Conservation (phyloP, 2,888 invertebrate species). For the Atethmia centrago region DNA sequence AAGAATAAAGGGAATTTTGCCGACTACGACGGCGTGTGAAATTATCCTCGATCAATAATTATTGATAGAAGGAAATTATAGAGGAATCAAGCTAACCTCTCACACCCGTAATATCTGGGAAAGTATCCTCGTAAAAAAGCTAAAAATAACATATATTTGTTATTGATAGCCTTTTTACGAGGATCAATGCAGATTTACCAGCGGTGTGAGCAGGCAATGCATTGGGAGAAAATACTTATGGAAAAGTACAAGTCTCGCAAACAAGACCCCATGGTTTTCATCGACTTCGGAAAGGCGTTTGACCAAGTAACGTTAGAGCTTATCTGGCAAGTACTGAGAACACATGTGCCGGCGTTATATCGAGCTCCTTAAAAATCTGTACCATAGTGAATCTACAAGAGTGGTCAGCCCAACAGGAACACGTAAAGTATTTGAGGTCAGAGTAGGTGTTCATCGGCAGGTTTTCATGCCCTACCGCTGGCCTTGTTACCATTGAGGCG, state of each 20-base stretch:
- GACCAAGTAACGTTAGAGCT: background rate
- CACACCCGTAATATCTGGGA: background rate
- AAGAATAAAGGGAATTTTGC: background rate
- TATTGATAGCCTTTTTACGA: no score
- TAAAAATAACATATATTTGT: background rate
- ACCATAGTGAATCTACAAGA: background rate
- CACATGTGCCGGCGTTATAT: no score
- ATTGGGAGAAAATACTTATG: background rate
- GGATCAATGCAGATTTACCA: background rate
- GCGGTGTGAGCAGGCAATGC: background rate
- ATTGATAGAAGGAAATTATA: background rate
- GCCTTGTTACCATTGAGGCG: no score
- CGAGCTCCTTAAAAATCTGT: no score
- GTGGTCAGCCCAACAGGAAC: background rate
- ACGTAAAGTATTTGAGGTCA: conserved; percentile 7
- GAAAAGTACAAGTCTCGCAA: background rate
- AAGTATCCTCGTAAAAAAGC: background rate
- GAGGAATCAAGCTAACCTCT: background rate
- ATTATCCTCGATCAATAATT: no score
- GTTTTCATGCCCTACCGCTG: no score
- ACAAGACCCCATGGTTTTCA: background rate
- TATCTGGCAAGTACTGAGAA: background rate
- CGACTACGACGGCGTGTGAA: no score
- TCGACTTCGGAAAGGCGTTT: background rate
- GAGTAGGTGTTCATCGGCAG: background rate